Evolutionary conservation across 2,797 vertebrate genomes (phyloP).

Genomic region (Pseudotriccus pelzelni): DNA sequence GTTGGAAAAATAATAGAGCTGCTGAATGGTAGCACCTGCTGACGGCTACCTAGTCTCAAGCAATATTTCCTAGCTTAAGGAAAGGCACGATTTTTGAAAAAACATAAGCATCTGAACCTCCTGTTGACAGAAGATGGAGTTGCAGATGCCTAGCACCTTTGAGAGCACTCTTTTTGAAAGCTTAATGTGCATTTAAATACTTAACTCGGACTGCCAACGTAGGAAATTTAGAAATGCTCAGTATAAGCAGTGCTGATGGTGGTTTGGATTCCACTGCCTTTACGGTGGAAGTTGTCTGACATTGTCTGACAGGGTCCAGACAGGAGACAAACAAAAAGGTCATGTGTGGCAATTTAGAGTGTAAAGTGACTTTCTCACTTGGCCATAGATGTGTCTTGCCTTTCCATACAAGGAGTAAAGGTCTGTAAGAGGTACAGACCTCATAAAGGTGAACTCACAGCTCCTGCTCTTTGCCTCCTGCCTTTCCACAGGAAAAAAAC

Average conservation of each 20-base stretch:
- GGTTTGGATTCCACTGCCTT: not conserved
- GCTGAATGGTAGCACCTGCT: conserved; percentile 9
- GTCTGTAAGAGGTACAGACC: not conserved
- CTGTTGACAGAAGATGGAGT: conserved; percentile 39
- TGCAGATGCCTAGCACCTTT: conserved; percentile 12
- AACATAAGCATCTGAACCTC: conserved; percentile 5
- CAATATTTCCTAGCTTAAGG: conserved; percentile 3
- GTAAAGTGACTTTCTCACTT: conserved; percentile 7
- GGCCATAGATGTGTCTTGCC: not conserved
- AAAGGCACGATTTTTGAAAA: conserved; percentile 11
- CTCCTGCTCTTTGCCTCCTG: not conserved
- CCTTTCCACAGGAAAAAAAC: not conserved
- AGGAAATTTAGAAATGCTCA: not conserved
- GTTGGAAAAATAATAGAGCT: not conserved
- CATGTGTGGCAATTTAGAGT: not conserved
- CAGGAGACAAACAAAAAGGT: not conserved
- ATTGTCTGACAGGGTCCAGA: not conserved
- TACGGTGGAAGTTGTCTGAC: not conserved
- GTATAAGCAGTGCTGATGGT: not conserved
- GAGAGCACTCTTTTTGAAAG: not conserved
- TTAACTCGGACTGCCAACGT: not conserved
- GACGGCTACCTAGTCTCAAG: not conserved
- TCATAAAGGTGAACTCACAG: conserved; percentile 11
- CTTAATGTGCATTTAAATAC: conserved; percentile 2
- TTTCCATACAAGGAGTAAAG: conserved; percentile 41